Base-by-base conservation (phyloP, 92 coral and sea anemone species). In the Paragorgia papillata region DNA sequence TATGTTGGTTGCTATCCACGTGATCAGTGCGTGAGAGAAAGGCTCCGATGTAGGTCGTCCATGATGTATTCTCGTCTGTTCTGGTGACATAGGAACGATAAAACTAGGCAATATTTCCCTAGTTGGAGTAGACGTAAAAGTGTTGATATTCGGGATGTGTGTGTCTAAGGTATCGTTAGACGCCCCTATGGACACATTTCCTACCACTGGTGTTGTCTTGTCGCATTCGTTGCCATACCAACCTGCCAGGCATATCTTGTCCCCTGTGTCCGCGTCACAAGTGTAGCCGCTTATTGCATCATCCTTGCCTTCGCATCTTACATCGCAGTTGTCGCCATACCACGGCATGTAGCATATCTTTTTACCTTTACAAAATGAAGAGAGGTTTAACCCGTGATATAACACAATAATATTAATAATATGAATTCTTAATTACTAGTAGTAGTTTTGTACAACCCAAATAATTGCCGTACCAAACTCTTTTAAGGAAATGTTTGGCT, bases 151-250 rank as follows among this genome's bases (percentile, higher is more conserved):
- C 15, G 53, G 14, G n/a, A n/a, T 46, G n/a, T 2, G n/a, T 6
- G 53, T 2, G n/a, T 9, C 15, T 2, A 15, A 15, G 2, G 53
- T 6, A 46, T n/a, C 15, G 9, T 2, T 46, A n/a, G n/a, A 7
- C 9, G n/a, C 2, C 7, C 53, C 15, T 7, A 15, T 46, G 53
- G n/a, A 7, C 9, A 15, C 2, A 46, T 2, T 46, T 7, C 14
- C 9, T 15, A 46, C 2, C 53, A 46, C 53, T 15, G 53, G 53
- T 46, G 62, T 70, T 26, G 26, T 53, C 20, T 30, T 57, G 41
- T 63, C 34, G 26, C 82, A 77, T 33, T 77, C 82, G 19, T 28
- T 28, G 19, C 82, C 82, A 39, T 62, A 48, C 82, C 82, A 77
- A 32, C 74, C 82, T 0, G 3, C 20, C 48, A 19, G 31, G 30